Evolutionary conservation across 1,140 invertebrate species (phyloP).

Genomic region (Bombus difficillimus): DNA sequence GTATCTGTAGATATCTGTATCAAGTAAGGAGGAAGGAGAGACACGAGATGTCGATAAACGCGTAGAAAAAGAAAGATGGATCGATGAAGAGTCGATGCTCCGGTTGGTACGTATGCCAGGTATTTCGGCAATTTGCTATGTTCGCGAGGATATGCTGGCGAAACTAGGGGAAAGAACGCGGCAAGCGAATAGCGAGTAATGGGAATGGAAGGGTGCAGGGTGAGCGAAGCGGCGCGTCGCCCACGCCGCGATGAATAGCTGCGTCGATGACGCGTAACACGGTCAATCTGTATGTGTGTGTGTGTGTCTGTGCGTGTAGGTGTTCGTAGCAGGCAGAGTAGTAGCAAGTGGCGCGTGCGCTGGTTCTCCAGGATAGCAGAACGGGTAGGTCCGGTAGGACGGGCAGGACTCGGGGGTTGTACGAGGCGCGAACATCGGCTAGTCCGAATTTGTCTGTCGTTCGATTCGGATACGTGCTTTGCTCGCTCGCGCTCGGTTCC

Average conservation of each 20-base stretch:
- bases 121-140: neutral
- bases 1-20: neutral
- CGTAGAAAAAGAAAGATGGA: neutral
- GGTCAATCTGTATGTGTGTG: neutral
- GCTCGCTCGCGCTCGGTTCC: neutral
- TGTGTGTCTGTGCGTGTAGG: no score
- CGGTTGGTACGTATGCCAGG: neutral
- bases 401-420: slow-evolving; percentile 56
- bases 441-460: slow-evolving; percentile 62
- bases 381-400: slow-evolving; percentile 12
- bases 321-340: neutral
- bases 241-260: neutral
- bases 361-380: slow-evolving; percentile 37
- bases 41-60: neutral
- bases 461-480: neutral
- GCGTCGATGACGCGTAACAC: slow-evolving; percentile 31
- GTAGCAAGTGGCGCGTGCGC: slow-evolving; percentile 52
- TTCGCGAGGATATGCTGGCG: neutral
- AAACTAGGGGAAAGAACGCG: neutral
- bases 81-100: neutral
- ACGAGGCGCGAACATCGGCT: slow-evolving; percentile 69
- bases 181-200: neutral
- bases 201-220: neutral
- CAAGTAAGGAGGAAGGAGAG: neutral
- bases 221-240: neutral